Evolutionary conservation across 2,113 vertebrate species (phyloP), one percentile per base, ranked within the genome.

Genomic region (Prolemur simus): DNA sequence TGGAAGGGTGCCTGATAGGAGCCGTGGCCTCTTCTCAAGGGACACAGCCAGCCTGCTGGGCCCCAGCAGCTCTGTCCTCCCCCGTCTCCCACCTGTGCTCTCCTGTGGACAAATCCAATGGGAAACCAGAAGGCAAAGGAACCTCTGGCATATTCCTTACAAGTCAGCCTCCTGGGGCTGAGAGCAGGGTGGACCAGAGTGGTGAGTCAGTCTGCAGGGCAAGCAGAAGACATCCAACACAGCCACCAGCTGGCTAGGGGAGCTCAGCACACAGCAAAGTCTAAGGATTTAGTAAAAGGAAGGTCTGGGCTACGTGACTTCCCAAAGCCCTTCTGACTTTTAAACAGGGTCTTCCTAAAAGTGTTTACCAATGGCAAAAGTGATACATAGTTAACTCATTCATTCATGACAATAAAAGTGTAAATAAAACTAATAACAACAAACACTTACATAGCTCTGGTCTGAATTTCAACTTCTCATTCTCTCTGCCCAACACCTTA

Each of bases 391-490:
- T 60, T 74, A 92, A 69, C 37, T 86, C 21, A 86, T 47, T 76
- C 87, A 85, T 60, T 49, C 34, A 39, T 18, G 20, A 74, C 3
- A 49, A 52, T 54, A 37, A 88, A 84, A 11, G 56, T 32, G 83
- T 52, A 63, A 49, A 77, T 66, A 58, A 94, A 39, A 63, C 68
- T 54, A 74, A 64, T 68, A 77, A 64, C n/a, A 91, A 88, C 6
- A 8, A 90, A 78, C 14, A 87, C 11, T 54, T 77, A 21, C 13
- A 69, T 1, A 47, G 77, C 13, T 83, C 47, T 73, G 14, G 18
- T 81, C 80, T 95, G 76, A 89, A 83, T 87, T 96, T 92, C 27
- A 52, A 52, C 74, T 92, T 82, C 45, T 69, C 68, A 39, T 87
- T 84, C 82, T 90, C 34, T 42, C 68, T 54, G 21, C 8, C 89